Evolutionary conservation across 2,888 invertebrate genomes (phyloP).

Genomic region (Apeira syringaria): DNA sequence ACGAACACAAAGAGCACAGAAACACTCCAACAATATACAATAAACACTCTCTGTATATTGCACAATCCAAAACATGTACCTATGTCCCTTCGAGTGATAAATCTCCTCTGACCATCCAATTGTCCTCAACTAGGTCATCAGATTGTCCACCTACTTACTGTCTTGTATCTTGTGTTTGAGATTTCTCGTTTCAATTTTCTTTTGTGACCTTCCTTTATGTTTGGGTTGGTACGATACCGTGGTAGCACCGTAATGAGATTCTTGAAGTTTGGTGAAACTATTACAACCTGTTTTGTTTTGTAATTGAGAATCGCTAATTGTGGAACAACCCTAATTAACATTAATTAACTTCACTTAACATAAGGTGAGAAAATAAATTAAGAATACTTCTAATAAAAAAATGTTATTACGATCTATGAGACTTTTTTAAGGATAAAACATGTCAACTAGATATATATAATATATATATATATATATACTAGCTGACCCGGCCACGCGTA

Average conservation of each 20-base stretch:
- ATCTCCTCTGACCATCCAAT: slow-evolving; percentile 67
- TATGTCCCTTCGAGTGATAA: slow-evolving; percentile 55
- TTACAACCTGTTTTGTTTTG: too few species aligned
- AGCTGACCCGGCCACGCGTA: too few species aligned
- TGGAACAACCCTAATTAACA: too few species aligned
- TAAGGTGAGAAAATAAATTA: too few species aligned
- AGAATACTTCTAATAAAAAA: too few species aligned
- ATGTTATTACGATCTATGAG: too few species aligned
- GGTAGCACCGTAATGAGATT: slow-evolving; percentile 11
- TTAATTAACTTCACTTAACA: too few species aligned
- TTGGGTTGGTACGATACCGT: slow-evolving; percentile 51
- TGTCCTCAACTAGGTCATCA: slow-evolving; percentile 75
- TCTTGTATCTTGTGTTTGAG: slow-evolving; percentile 55
- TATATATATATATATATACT: too few species aligned
- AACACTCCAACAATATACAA: slow-evolving; percentile 1
- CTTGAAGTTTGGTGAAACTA: slow-evolving; percentile 4
- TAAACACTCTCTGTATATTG: slow-evolving; percentile 7
- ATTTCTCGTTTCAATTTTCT: slow-evolving; percentile 74
- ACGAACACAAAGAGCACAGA: slow-evolving; percentile 12
- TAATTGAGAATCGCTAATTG: too few species aligned
- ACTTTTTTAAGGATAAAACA: too few species aligned
- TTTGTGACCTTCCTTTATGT: slow-evolving; percentile 67
- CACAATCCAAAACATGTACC: slow-evolving; percentile 20
- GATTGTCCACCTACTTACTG: slow-evolving; percentile 72
- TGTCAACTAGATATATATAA: too few species aligned